Evolutionary conservation across 2,113 vertebrate genomes (phyloP).

Genomic region (Corvus moneduloides): DNA sequence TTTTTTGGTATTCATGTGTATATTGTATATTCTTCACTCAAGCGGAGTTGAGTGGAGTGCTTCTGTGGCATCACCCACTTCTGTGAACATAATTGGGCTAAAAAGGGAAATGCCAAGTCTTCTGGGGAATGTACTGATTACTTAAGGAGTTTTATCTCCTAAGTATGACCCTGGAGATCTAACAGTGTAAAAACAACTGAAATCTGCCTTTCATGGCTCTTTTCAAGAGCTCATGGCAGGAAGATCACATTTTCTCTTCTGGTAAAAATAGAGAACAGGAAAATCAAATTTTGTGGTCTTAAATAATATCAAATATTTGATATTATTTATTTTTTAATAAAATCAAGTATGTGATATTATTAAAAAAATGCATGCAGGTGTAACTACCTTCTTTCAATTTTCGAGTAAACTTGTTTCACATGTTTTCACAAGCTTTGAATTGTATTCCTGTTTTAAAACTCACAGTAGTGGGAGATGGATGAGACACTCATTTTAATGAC

Average conservation of each 20-base stretch:
- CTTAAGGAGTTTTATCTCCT: not conserved
- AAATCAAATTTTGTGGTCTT: not conserved
- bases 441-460: not conserved
- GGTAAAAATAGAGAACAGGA: not conserved
- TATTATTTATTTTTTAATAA: too few relatives aligned
- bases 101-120: not conserved
- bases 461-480: not conserved
- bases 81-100: not conserved
- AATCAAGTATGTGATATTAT: too few relatives aligned
- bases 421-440: not conserved
- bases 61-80: not conserved
- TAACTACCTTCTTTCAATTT: not conserved
- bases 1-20: not conserved
- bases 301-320: not conserved
- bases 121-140: not conserved
- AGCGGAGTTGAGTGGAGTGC: not conserved
- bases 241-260: not conserved
- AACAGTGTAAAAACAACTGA: not conserved
- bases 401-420: not conserved
- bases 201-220: not conserved
- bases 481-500: not conserved
- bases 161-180: not conserved
- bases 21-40: not conserved
- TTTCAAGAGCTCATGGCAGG: not conserved
- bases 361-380: fast-evolving